These are phyloP conservation scores for Alectura lathami DNA, from an alignment of 2,113 vertebrate genomes.

Conservation along the genomic window DNA sequence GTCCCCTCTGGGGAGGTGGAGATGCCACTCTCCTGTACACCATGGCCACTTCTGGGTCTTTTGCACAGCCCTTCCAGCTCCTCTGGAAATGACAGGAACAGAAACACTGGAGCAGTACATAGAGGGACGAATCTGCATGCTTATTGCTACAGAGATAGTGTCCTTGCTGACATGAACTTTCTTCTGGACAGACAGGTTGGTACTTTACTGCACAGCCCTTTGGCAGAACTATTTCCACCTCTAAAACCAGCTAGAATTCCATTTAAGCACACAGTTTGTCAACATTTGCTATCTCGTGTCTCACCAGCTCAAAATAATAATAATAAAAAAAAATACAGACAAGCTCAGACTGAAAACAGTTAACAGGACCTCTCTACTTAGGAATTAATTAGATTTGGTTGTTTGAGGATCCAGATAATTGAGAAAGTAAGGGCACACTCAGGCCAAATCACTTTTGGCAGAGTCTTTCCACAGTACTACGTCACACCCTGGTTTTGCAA, in stretches of 20 bases:
- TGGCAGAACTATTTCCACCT: background rate
- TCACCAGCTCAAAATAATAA: background rate
- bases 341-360: slow-evolving; percentile 36
- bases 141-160: background rate
- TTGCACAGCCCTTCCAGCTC: background rate
- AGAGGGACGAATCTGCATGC: background rate
- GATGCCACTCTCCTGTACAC: background rate
- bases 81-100: background rate
- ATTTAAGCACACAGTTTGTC: background rate
- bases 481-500: slow-evolving; percentile 70
- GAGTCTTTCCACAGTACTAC: slow-evolving; percentile 54
- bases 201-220: background rate
- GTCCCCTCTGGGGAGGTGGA: background rate
- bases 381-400: slow-evolving; percentile 53
- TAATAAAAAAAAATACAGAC: too few species aligned
- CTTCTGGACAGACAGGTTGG: background rate
- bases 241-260: background rate
- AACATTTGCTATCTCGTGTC: background rate
- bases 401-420: slow-evolving; percentile 53
- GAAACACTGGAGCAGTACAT: background rate
- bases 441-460: slow-evolving; percentile 63
- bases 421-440: slow-evolving; percentile 59
- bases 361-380: slow-evolving; percentile 22
- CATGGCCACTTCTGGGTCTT: background rate
- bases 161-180: background rate